Evolutionary conservation across 2,113 vertebrate species (phyloP).

Genomic region (Upupa epops): DNA sequence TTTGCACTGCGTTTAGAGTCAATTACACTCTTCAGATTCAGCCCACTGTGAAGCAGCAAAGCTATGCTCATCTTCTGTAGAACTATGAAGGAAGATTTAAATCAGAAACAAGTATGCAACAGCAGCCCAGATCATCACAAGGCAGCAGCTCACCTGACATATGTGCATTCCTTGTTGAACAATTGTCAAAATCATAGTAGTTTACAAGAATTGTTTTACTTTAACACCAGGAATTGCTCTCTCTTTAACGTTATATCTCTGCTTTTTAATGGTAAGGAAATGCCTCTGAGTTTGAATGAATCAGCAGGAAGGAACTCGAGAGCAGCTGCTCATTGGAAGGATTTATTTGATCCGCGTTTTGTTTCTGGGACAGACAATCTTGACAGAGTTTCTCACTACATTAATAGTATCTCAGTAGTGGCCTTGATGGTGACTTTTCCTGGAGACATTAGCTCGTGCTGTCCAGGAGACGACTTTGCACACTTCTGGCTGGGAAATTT

Average conservation of each 20-base stretch:
- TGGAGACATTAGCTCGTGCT: not conserved
- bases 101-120: not conserved
- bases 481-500: constrained; percentile 37
- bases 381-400: not conserved
- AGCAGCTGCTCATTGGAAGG: not conserved
- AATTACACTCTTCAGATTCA: not conserved
- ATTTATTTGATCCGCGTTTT: not conserved
- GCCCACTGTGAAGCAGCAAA: constrained; percentile 14
- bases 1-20: not conserved
- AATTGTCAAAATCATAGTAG: not conserved
- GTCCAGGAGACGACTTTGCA: constrained; percentile 21
- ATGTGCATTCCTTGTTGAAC: not conserved
- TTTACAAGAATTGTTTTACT: constrained; percentile 22
- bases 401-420: not conserved
- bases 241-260: not conserved
- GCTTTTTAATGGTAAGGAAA: not conserved
- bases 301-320: not conserved
- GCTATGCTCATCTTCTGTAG: not conserved
- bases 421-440: constrained; percentile 14
- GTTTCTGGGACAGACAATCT: not conserved
- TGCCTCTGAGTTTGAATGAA: not conserved
- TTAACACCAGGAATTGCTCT: constrained; percentile 18
- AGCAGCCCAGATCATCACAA: not conserved
- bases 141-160: not conserved
- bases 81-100: constrained; percentile 12